Conservation (phyloP, 1,140 invertebrate species). For the Drosophila takahashii region DNA sequence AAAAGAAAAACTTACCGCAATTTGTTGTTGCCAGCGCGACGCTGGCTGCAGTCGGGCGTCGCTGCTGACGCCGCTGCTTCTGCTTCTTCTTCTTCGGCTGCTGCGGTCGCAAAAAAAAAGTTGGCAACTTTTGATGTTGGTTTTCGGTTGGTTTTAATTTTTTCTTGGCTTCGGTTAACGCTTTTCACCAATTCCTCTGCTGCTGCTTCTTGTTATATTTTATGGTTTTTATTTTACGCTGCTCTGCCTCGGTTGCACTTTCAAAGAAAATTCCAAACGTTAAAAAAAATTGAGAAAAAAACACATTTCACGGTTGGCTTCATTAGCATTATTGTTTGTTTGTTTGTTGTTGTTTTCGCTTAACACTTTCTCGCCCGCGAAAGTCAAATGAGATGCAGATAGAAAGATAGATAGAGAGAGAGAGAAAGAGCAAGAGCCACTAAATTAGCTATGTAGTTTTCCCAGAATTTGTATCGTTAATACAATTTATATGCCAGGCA, state of each 20-base stretch:
- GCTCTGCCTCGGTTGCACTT: conserved; percentile 19
- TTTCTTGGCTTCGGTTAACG: conserved; percentile 25
- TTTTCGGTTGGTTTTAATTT: conserved; percentile 25
- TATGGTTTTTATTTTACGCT: conserved; percentile 31
- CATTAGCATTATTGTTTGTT: conserved; percentile 32
- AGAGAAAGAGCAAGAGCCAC: background rate
- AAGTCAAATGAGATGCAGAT: conserved; percentile 5
- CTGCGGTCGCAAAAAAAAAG: conserved; percentile 34
- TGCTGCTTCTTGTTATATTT: conserved; percentile 7
- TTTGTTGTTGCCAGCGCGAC: conserved; percentile 62
- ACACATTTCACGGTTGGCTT: conserved; percentile 41
- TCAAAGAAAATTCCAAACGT: conserved; percentile 19
- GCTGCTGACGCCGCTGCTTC: conserved; percentile 48
- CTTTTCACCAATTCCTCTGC: conserved; percentile 23
- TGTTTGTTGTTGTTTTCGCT: conserved; percentile 20
- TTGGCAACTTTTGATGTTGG: conserved; percentile 40
- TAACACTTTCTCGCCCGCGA: conserved; percentile 35
- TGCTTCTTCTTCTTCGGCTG: conserved; percentile 6
- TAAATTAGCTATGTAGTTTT: background rate
- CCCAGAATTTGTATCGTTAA: background rate
- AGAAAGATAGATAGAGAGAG: background rate
- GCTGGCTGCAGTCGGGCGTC: conserved; percentile 63
- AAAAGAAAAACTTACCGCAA: conserved; percentile 56
- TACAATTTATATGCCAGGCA: too few relatives aligned
- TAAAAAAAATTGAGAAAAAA: conserved; percentile 29